Conservation (phyloP, 1,140 invertebrate species). For the Sogatella furcifera region DNA sequence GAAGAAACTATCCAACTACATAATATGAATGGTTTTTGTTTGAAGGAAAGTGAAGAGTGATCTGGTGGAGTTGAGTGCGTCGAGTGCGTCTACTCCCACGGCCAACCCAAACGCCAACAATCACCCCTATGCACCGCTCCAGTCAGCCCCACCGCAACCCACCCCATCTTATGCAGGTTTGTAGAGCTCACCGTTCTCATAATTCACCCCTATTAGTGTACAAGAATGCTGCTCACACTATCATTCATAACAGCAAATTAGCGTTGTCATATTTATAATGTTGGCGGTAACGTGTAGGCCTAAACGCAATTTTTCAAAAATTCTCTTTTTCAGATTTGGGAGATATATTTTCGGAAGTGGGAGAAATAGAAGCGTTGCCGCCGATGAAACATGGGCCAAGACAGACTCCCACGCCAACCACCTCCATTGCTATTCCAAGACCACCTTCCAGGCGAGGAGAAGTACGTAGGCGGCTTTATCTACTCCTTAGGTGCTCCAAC, state of each 20-base stretch:
- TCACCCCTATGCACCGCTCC: constrained; percentile 65
- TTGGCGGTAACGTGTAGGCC: too few species aligned
- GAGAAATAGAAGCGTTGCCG: constrained; percentile 56
- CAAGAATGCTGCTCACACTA: too few species aligned
- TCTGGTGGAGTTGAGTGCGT: constrained; percentile 61
- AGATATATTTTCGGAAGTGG: constrained; percentile 73
- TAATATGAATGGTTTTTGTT: not conserved
- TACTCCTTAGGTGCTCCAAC: too few species aligned
- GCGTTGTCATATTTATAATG: too few species aligned
- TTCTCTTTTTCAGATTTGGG: constrained; percentile 22
- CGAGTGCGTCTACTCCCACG: constrained; percentile 77
- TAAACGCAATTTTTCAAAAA: too few species aligned
- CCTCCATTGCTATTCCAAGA: constrained; percentile 67
- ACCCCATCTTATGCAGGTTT: not conserved
- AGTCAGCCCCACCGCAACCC: constrained; percentile 20
- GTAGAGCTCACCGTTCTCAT: too few species aligned
- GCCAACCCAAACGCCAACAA: constrained; percentile 78
- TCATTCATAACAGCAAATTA: too few species aligned
- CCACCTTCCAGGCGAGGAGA: constrained; percentile 73
- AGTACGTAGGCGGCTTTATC: constrained; percentile 30
- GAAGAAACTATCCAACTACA: too few species aligned
- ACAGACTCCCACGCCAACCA: constrained; percentile 49
- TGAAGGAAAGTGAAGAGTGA: constrained; percentile 62
- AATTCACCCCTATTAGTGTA: too few species aligned
- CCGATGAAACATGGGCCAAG: constrained; percentile 42